Evolutionary conservation across 2,113 vertebrate genomes (phyloP).

Genomic region (Steatornis caripensis): DNA sequence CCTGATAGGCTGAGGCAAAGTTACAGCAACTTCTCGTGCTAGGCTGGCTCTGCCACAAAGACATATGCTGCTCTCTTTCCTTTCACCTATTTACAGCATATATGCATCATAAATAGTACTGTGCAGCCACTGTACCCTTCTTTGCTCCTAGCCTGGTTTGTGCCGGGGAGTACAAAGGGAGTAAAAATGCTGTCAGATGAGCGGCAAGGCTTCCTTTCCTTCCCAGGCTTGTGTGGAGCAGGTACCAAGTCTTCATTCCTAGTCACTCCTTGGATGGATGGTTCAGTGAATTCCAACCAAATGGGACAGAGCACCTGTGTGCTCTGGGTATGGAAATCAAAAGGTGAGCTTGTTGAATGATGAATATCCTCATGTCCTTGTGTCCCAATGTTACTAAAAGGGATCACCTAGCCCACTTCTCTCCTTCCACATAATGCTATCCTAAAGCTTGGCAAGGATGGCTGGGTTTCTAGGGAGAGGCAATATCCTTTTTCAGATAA

Average conservation of each 20-base stretch:
- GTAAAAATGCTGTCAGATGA: background rate
- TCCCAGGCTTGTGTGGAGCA: background rate
- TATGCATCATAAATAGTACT: background rate
- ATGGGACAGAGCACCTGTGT: background rate
- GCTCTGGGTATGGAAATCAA: background rate
- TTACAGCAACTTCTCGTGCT: background rate
- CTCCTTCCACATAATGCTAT: background rate
- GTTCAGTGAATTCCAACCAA: background rate
- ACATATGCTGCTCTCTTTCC: background rate
- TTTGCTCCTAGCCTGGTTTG: background rate
- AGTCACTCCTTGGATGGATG: background rate
- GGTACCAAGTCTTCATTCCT: background rate
- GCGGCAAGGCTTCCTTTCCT: background rate
- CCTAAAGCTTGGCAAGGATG: background rate
- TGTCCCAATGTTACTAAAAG: background rate
- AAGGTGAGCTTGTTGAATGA: background rate
- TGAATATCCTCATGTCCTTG: background rate
- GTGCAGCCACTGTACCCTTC: background rate
- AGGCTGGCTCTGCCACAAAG: background rate
- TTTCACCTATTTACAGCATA: background rate
- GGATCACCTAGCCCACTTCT: background rate
- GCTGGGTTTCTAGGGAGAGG: background rate
- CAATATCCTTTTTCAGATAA: background rate
- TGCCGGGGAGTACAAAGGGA: background rate
- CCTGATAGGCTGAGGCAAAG: background rate